Base-by-base conservation (phyloP, 2,888 invertebrate species). In the Eucera pruinosa region DNA sequence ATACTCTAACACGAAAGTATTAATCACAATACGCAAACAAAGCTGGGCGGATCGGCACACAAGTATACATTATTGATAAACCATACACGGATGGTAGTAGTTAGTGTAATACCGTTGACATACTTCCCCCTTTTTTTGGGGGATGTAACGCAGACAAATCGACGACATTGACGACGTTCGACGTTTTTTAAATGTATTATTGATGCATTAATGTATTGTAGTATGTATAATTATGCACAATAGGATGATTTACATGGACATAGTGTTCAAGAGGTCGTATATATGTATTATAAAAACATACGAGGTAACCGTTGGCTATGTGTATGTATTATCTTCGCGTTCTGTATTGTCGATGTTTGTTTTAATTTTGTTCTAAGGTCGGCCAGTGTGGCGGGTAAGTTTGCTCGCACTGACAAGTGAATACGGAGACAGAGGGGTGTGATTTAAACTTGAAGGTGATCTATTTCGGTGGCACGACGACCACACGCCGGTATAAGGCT, bases 361-460 rank as follows among this genome's bases (percentile, higher is more conserved):
- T 75, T 78, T 79, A 78, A 80, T 78, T 67, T 52, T 25, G 64
- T 71, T 74, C 58, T 76, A 78, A 86, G 70, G 77, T 82, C 64
- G 39, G 15, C 41, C 33, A 9, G 52, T 50, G 69, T 48, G 23
- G 27, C 66, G 80, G 58, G 57, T 75, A 78, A 79, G 74, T 81
- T 83, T 73, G 74, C 45, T 62, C 60, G 74, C 73, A 43, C 27
- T 68, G 72, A 81, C 58, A 65, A 65, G 1, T 73, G 50, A n/a
- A n/a, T 55, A 50, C 69, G 62, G 73, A 74, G 78, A 68, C 48
- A 74, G 71, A 41, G 66, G 78, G 81, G 74, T 74, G 75, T 69
- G 82, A 75, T 78, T 74, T 70, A 83, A 87, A 83, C 87, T 87
- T 89, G 88, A 88, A 88, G 87, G 87, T 85, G 75, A 86, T 85